Percentiles rank a stretch among this genome's conserved stretches.
Evolutionary conservation across 2,888 invertebrate genomes (phyloP).

Genomic region (Orthosia gothica): DNA sequence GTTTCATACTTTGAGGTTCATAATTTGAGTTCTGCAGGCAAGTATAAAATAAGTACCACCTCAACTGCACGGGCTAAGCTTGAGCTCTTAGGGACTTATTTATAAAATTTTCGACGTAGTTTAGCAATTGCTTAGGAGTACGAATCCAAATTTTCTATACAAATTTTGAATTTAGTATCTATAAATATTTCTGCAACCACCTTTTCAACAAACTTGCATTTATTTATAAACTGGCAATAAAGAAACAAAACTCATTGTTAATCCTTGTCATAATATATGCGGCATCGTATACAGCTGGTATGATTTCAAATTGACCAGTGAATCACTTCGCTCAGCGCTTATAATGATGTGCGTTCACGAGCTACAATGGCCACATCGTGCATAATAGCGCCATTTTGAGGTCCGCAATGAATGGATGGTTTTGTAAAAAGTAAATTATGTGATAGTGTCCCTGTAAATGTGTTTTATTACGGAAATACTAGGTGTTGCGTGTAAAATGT

Average conservation of each 20-base stretch:
- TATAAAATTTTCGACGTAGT: no score
- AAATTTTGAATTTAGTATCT: no score
- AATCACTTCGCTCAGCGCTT: constrained; percentile 18
- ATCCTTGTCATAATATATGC: background rate
- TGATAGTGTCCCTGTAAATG: constrained; percentile 36
- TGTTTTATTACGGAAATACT: constrained; percentile 24
- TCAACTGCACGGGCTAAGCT: no score
- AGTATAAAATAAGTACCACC: no score
- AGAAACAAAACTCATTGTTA: background rate
- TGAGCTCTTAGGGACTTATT: no score
- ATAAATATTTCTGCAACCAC: no score
- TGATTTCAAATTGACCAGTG: constrained; percentile 38
- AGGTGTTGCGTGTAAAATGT: constrained; percentile 1
- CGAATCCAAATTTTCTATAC: no score
- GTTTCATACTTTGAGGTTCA: no score
- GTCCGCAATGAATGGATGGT: constrained; percentile 29
- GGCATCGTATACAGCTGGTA: constrained; percentile 1
- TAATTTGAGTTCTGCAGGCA: no score
- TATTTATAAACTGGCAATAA: background rate
- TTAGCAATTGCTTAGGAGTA: no score
- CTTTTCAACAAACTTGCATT: no score
- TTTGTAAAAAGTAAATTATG: constrained; percentile 33
- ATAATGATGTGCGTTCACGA: constrained; percentile 30
- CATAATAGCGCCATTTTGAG: constrained; percentile 46
- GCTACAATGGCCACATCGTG: constrained; percentile 26